These are phyloP conservation scores for Eurystomus glaucurus DNA, from an alignment of 2,797 vertebrate genomes.

Conservation along the genomic window DNA sequence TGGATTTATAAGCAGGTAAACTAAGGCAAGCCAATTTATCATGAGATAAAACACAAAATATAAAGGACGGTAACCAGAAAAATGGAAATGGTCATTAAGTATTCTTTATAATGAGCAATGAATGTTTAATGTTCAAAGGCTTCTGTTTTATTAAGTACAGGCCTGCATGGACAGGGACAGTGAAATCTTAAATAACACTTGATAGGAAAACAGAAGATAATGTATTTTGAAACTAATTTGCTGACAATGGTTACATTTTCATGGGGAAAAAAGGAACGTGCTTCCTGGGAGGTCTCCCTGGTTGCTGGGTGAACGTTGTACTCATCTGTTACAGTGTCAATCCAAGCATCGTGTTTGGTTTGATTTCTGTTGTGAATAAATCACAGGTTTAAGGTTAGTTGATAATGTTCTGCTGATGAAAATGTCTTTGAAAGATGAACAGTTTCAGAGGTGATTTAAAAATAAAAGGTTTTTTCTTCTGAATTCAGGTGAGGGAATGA, in stretches of 20 bases:
- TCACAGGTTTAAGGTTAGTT: not conserved
- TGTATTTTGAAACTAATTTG: not conserved
- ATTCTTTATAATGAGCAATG: not conserved
- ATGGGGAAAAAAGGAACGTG: accelerated
- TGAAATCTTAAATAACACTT: not conserved
- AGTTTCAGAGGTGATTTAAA: not conserved
- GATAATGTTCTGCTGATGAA: not conserved
- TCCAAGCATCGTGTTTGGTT: not conserved
- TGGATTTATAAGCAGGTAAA: not conserved
- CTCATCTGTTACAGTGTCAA: not conserved
- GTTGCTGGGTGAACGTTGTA: not conserved
- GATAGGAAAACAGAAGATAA: not conserved
- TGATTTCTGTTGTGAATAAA: not conserved
- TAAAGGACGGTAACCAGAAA: not conserved
- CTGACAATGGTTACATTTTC: not conserved
- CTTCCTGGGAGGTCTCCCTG: not conserved
- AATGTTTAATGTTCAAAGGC: not conserved
- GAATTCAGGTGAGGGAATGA: not conserved
- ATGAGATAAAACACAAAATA: not conserved
- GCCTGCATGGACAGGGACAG: not conserved
- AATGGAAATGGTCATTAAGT: not conserved
- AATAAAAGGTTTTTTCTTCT: not conserved
- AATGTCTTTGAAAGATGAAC: not conserved
- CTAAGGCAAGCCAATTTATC: not conserved
- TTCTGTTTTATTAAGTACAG: not conserved